Evolutionary conservation across 2,113 vertebrate species (phyloP).

Genomic region (Aegithalos caudatus): DNA sequence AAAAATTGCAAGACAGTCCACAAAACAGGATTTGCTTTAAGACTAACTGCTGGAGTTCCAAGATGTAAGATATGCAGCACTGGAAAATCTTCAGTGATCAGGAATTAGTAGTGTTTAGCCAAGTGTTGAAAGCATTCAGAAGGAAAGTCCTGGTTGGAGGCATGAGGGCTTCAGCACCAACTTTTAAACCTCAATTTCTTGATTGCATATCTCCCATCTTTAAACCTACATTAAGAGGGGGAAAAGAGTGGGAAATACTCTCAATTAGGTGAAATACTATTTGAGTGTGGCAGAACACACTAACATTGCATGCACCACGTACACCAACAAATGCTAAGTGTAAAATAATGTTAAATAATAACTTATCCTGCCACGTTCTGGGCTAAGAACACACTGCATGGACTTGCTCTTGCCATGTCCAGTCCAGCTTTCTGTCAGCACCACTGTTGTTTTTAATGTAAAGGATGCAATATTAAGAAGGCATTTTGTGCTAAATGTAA

Average conservation of each 20-base stretch:
- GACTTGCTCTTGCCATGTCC: not conserved
- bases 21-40: slow-evolving; percentile 85
- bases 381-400: not conserved
- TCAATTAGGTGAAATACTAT: not conserved
- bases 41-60: slow-evolving; percentile 81
- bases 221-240: slow-evolving; percentile 74
- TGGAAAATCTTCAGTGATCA: slow-evolving; percentile 78
- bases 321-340: not conserved
- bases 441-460: not conserved
- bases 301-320: not conserved
- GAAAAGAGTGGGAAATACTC: not conserved
- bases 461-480: not conserved
- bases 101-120: slow-evolving; percentile 83
- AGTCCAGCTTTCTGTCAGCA: not conserved
- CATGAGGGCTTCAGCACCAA: slow-evolving; percentile 87
- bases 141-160: slow-evolving; percentile 87
- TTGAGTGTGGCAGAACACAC: not conserved
- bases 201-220: slow-evolving; percentile 93
- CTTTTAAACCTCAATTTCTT: slow-evolving; percentile 87
- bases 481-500: not conserved
- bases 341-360: not conserved
- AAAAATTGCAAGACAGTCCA: slow-evolving; percentile 93
- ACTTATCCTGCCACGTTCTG: not conserved
- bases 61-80: slow-evolving; percentile 86
- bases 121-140: slow-evolving; percentile 82